Evolutionary conservation across 2,113 vertebrate genomes (phyloP).

Genomic region (Sturnira hondurensis): DNA sequence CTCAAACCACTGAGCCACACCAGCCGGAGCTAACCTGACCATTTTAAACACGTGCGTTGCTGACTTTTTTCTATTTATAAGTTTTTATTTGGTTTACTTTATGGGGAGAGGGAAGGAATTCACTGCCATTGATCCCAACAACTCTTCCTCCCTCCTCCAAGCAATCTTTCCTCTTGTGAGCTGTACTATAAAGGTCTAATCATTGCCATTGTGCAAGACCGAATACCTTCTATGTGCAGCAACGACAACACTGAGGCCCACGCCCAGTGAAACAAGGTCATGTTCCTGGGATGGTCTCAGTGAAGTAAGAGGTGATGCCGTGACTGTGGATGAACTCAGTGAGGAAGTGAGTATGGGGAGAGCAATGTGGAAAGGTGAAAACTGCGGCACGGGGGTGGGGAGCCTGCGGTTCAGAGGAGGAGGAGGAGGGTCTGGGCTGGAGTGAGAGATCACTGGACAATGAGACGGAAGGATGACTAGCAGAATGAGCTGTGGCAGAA

Average conservation of each 20-base stretch:
- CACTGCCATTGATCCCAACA: not conserved
- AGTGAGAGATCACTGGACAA: not conserved
- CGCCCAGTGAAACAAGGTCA: slow-evolving; percentile 36
- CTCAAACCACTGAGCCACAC: too few species aligned
- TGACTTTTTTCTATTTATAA: not conserved
- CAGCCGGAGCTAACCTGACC: not conserved
- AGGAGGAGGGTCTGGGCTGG: not conserved
- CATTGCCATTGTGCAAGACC: not conserved
- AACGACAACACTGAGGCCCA: not conserved
- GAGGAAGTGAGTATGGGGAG: slow-evolving; percentile 39
- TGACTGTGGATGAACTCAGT: slow-evolving; percentile 14
- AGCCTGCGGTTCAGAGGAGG: not conserved
- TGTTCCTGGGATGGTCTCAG: not conserved
- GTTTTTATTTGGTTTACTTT: slow-evolving; percentile 42
- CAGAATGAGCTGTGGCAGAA: not conserved
- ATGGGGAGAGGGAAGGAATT: not conserved
- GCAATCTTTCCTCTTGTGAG: not conserved
- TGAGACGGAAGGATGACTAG: not conserved
- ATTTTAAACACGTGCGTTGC: slow-evolving; percentile 7
- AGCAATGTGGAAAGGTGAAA: slow-evolving; percentile 6
- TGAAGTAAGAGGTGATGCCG: not conserved
- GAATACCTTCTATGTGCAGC: slow-evolving; percentile 14
- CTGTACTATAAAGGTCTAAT: not conserved
- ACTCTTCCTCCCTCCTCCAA: not conserved
- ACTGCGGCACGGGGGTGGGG: not conserved